Evolutionary conservation across 2,797 vertebrate species (phyloP).

Genomic region (Salarias fasciatus): DNA sequence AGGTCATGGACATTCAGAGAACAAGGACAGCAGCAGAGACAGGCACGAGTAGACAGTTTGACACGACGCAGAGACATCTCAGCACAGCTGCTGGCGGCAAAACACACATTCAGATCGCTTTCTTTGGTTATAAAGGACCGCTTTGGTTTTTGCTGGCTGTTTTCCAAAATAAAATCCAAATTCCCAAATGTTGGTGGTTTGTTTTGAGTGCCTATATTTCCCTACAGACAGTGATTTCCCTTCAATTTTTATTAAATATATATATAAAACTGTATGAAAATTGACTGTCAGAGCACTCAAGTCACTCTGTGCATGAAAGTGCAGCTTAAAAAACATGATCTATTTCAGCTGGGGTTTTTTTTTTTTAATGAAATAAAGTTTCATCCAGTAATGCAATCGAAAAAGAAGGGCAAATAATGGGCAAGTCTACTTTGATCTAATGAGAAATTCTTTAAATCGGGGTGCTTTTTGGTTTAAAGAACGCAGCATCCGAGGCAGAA

Average conservation of each 20-base stretch:
- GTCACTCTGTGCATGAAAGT: too few species aligned
- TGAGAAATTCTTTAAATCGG: neutral
- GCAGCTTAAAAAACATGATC: too few species aligned
- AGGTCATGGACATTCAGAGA: conserved; percentile 75
- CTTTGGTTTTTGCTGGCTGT: neutral
- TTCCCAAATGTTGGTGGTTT: neutral
- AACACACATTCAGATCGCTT: conserved; percentile 38
- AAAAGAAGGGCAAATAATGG: neutral
- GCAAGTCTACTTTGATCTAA: neutral
- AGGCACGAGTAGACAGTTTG: conserved; percentile 80
- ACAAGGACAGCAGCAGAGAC: conserved; percentile 77
- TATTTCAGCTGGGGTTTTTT: too few species aligned
- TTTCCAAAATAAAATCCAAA: neutral
- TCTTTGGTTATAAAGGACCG: neutral
- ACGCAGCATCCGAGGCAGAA: neutral
- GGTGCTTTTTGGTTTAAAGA: neutral
- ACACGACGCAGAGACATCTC: conserved; percentile 69
- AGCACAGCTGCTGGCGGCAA: conserved; percentile 61
- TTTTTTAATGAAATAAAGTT: neutral
- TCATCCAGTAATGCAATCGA: neutral
- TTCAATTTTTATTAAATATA: neutral
- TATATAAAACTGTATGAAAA: conserved; percentile 7
- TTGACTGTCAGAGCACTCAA: neutral
- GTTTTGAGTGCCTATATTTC: neutral
- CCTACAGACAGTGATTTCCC: neutral